A percentile compares a stretch with the other conserved stretches of the same genome.
Conservation (phyloP, 2,113 vertebrate species). For the Epinephelus fuscoguttatus region DNA sequence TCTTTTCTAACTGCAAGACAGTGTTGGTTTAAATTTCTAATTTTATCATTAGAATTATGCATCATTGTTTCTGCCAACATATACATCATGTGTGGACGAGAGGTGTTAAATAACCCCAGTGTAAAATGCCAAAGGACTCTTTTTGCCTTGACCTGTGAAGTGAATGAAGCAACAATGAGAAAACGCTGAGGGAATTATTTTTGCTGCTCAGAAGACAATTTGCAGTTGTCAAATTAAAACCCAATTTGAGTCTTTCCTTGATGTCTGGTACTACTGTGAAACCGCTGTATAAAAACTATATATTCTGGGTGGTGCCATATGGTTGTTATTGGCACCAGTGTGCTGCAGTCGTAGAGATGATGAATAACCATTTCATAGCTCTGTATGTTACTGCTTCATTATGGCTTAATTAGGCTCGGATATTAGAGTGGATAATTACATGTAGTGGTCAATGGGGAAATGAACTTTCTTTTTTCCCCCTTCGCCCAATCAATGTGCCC, state of each 20-base stretch:
- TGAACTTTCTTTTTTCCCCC: constrained; percentile 28
- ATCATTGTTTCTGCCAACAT: background rate
- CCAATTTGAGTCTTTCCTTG: constrained; percentile 33
- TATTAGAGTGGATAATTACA: constrained; percentile 56
- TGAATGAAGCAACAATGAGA: constrained; percentile 22
- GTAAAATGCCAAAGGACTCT: constrained; percentile 32
- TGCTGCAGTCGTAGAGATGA: constrained; percentile 42
- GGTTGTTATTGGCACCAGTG: constrained; percentile 32
- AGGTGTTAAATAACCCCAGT: background rate
- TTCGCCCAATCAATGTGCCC: constrained; percentile 43
- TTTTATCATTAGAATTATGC: background rate
- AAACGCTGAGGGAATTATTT: constrained; percentile 29
- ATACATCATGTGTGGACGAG: background rate
- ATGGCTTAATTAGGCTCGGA: constrained; percentile 50
- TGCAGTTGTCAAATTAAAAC: constrained; percentile 52
- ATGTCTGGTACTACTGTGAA: constrained; percentile 8
- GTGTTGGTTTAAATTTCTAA: constrained; percentile 10
- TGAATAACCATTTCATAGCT: constrained; percentile 44
- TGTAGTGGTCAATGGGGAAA: constrained; percentile 47
- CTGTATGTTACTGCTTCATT: constrained; percentile 49
- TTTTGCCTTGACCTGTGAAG: constrained; percentile 16
- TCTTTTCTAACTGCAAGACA: constrained; percentile 6
- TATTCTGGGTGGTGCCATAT: constrained; percentile 48
- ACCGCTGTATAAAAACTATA: constrained; percentile 22
- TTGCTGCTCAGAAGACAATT: constrained; percentile 28